phyloP scores from a whole-genome alignment of 2,113 vertebrate genomes.

The Taxidea taxus region DNA sequence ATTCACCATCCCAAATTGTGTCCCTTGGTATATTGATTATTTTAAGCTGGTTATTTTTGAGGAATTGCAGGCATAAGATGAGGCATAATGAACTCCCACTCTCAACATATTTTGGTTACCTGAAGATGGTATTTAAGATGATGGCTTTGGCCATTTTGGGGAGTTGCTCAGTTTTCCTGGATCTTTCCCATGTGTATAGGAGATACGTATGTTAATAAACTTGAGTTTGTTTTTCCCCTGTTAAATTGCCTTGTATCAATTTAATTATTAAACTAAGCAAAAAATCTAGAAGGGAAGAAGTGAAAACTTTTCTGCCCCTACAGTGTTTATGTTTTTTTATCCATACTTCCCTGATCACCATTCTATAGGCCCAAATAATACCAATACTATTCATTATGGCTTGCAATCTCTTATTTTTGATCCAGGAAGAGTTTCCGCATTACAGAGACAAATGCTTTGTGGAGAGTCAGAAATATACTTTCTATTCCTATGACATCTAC shows the following conservation, averaged over 20 bases:
- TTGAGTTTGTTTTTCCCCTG: not conserved
- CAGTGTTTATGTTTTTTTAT: not conserved
- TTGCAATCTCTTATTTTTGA: not conserved
- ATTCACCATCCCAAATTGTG: not conserved
- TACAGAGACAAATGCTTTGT: not conserved
- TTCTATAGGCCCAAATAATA: not conserved
- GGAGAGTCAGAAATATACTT: not conserved
- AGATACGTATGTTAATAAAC: not conserved
- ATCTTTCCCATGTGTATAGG: not conserved
- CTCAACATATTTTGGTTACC: not conserved
- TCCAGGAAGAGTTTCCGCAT: not conserved
- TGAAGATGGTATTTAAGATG: not conserved
- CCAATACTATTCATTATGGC: not conserved
- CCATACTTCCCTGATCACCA: not conserved
- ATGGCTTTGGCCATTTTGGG: not conserved
- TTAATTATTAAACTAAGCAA: not conserved
- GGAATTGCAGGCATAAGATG: not conserved
- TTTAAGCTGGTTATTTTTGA: not conserved
- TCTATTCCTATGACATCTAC: not conserved
- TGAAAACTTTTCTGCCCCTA: not conserved
- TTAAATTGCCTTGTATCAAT: not conserved
- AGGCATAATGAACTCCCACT: not conserved
- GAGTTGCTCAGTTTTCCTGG: not conserved
- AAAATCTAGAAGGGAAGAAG: not conserved
- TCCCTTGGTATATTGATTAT: not conserved